phyloP scores from a whole-genome alignment of 2,888 invertebrate genomes.

The Trichopoda pennipes region DNA sequence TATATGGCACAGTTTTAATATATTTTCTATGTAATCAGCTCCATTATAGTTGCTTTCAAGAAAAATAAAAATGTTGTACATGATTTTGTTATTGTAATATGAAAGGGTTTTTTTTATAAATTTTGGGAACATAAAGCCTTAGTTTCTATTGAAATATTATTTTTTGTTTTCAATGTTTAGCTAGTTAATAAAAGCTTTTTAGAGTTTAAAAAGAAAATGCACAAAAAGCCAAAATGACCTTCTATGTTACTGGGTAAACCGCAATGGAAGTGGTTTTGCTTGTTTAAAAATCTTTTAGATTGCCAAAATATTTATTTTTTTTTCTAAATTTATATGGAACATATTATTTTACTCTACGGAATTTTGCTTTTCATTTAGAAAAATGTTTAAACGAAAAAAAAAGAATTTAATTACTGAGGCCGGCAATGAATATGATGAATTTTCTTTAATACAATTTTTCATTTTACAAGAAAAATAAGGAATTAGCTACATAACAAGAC shows the following conservation, averaged over 20 bases:
- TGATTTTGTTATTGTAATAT: constrained; percentile 32
- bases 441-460: no score
- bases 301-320: not conserved
- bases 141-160: not conserved
- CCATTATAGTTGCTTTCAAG: constrained; percentile 22
- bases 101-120: constrained; percentile 1
- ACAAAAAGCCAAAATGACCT: constrained; percentile 16
- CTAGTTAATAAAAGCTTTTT: constrained; percentile 9
- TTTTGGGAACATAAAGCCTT: not conserved
- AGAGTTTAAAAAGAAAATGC: not conserved
- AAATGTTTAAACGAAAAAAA: no score
- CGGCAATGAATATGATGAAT: no score
- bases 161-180: not conserved
- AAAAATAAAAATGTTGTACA: constrained; percentile 15
- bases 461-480: no score
- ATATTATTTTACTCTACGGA: not conserved
- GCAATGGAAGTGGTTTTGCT: constrained; percentile 14
- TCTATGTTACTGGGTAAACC: constrained; percentile 16
- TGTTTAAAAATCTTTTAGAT: constrained; percentile 6
- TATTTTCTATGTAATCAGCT: constrained; percentile 28
- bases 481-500: no score
- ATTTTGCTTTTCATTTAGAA: not conserved
- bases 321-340: not conserved
- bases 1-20: not conserved
- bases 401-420: no score